Conservation (phyloP, 1,140 invertebrate species). For the Doryteuthis pealeii region DNA sequence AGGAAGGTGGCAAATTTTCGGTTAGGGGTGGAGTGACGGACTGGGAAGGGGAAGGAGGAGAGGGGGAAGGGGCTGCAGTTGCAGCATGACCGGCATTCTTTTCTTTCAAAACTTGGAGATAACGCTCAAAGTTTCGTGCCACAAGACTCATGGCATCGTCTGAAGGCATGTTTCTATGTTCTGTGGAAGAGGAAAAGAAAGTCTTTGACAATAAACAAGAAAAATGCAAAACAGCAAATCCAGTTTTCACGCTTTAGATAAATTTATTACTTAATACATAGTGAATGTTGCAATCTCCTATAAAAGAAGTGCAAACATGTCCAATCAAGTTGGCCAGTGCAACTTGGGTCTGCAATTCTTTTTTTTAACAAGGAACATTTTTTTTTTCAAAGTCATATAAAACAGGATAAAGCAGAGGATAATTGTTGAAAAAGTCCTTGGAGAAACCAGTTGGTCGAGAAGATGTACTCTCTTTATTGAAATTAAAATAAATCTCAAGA, state of each 20-base stretch:
- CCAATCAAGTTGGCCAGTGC: no score
- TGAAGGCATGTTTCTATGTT: conserved; percentile 93
- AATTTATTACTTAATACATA: background rate
- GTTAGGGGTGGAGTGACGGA: background rate
- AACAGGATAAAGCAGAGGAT: no score
- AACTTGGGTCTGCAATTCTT: no score
- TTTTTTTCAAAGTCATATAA: no score
- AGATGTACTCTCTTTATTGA: no score
- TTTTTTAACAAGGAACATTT: no score
- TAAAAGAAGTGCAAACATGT: no score
- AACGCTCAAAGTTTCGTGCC: conserved; percentile 76
- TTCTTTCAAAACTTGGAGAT: conserved; percentile 63
- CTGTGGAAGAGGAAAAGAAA: conserved; percentile 60
- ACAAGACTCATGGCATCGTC: conserved; percentile 83
- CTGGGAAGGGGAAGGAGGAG: background rate
- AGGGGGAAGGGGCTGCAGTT: background rate
- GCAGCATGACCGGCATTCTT: conserved; percentile 25
- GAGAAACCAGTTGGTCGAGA: no score
- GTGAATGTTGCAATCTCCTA: no score
- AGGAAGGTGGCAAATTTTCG: conserved; percentile 15
- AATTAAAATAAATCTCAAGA: no score
- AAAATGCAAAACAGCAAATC: no score
- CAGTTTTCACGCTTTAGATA: background rate
- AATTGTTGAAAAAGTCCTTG: no score
- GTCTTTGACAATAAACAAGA: background rate